Evolutionary conservation across 2,888 invertebrate genomes (phyloP).

Genomic region (Metellina segmentata): DNA sequence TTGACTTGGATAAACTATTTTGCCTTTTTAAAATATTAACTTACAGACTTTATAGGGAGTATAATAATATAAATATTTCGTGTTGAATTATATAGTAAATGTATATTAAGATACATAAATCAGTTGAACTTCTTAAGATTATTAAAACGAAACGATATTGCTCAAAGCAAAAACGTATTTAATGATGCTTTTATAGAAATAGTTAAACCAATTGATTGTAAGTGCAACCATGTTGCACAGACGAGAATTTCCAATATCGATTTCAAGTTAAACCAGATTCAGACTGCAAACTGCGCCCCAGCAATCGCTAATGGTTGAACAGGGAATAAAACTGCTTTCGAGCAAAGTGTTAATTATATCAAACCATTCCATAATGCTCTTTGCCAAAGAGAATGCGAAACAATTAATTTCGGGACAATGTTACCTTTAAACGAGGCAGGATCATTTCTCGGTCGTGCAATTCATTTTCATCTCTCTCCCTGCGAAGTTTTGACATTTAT

Average conservation of each 20-base stretch:
- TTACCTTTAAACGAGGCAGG: neutral
- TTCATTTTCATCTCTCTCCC: neutral
- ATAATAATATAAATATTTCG: too few relatives aligned
- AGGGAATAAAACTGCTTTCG: neutral
- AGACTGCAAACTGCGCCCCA: neutral
- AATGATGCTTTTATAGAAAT: neutral
- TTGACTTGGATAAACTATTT: too few relatives aligned
- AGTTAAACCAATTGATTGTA: neutral
- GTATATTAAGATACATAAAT: neutral
- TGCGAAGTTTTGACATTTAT: conserved; percentile 3
- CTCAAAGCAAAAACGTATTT: neutral
- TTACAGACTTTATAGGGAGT: too few relatives aligned
- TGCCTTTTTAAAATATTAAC: too few relatives aligned
- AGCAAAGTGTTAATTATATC: neutral
- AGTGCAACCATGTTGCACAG: neutral
- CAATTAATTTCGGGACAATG: conserved; percentile 6
- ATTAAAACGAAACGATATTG: neutral
- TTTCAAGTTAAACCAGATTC: too few relatives aligned
- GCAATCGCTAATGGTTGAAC: neutral
- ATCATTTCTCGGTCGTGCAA: neutral
- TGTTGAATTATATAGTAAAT: too few relatives aligned
- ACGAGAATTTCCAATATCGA: neutral
- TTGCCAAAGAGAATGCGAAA: neutral
- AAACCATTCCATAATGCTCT: neutral
- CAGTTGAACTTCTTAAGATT: neutral